phyloP scores from a whole-genome alignment of 1,140 invertebrate species.

The Ceratina japonica region DNA sequence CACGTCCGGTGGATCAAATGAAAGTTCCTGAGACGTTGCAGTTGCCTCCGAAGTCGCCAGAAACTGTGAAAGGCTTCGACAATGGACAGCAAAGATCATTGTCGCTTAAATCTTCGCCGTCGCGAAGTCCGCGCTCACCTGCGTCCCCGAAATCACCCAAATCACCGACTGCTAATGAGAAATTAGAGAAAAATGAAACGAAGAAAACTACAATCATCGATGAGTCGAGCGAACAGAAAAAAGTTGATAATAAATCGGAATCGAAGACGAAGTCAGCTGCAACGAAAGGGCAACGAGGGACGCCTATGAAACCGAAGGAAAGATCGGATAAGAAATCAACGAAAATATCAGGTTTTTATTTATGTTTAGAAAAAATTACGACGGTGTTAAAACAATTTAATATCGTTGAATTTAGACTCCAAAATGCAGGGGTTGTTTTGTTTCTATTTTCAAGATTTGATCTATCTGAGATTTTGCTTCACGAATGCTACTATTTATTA shows the following conservation, averaged over 20 bases:
- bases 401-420: neutral
- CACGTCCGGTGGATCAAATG: too few relatives aligned
- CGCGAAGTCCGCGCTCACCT: slow-evolving; percentile 42
- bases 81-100: slow-evolving; percentile 69
- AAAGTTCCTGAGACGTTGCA: neutral
- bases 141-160: slow-evolving; percentile 48
- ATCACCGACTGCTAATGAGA: neutral
- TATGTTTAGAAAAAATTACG: neutral
- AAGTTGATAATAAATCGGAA: neutral
- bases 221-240: slow-evolving; percentile 30
- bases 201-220: slow-evolving; percentile 65
- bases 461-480: slow-evolving; percentile 59
- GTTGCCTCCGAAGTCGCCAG: slow-evolving; percentile 46
- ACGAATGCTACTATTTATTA: neutral
- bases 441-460: neutral
- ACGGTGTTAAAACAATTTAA: neutral
- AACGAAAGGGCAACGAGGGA: slow-evolving; percentile 29
- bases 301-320: slow-evolving; percentile 11
- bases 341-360: slow-evolving; percentile 42
- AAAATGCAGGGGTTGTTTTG: neutral
- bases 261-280: slow-evolving; percentile 25
- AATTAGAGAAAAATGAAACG: slow-evolving; percentile 56
- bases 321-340: slow-evolving; percentile 13
- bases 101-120: slow-evolving; percentile 53
- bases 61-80: slow-evolving; percentile 69